Evolutionary conservation across 2,888 invertebrate genomes (phyloP).

Genomic region (Troides oblongomaculatus): DNA sequence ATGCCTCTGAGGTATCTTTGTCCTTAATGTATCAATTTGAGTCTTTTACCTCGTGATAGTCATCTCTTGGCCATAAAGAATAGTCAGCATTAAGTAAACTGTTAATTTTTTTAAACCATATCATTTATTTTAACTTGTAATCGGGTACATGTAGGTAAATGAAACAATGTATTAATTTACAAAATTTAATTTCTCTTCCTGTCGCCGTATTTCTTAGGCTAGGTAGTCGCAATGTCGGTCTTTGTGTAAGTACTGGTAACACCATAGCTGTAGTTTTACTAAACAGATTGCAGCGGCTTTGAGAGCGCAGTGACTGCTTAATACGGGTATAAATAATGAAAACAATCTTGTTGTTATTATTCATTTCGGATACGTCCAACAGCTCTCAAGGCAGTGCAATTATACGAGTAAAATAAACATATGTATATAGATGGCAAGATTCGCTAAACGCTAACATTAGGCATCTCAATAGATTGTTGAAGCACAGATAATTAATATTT

Average conservation of each 20-base stretch:
- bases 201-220: slow-evolving; percentile 71
- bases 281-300: slow-evolving; percentile 52
- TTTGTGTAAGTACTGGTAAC: slow-evolving; percentile 76
- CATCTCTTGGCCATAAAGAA: no score
- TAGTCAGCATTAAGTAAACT: no score
- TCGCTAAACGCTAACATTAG: slow-evolving; percentile 77
- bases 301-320: slow-evolving; percentile 35
- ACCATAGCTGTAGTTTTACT: slow-evolving; percentile 62
- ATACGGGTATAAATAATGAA: slow-evolving; percentile 22
- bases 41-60: no score
- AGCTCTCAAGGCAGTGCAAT: slow-evolving; percentile 49
- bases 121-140: no score
- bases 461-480: slow-evolving; percentile 32
- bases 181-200: slow-evolving; percentile 75
- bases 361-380: slow-evolving; percentile 13
- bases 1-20: no score
- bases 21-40: no score
- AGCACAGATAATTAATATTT: slow-evolving; percentile 38
- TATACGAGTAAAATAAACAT: slow-evolving; percentile 56
- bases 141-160: slow-evolving; percentile 9
- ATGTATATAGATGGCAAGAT: slow-evolving; percentile 68
- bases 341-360: not conserved
- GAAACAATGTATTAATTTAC: slow-evolving; percentile 34
- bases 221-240: slow-evolving; percentile 65
- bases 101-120: no score